Conservation (phyloP, 35 echinoderm and acorn worm species). For the Strongylocentrotus purpuratus region DNA sequence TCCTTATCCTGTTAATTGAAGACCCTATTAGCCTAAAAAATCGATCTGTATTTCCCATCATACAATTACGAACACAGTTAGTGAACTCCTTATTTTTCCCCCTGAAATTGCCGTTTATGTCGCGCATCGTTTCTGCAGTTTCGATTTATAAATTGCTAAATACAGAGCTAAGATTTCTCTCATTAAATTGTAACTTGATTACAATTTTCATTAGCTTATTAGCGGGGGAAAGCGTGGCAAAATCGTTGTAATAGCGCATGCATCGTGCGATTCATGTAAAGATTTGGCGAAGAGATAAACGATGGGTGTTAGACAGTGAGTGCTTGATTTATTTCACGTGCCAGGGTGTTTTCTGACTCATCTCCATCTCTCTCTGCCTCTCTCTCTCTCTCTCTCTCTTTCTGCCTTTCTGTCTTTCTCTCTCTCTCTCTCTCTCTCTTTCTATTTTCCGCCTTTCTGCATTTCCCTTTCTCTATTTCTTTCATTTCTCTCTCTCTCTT, state of each 20-base stretch:
- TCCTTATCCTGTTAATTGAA: neutral
- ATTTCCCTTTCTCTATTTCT: neutral
- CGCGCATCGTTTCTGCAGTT: neutral
- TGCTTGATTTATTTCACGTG: neutral
- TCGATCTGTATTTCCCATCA: neutral
- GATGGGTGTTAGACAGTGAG: neutral
- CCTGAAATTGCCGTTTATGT: neutral
- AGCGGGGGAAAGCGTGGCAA: neutral
- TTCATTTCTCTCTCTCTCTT: neutral
- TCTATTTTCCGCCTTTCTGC: neutral
- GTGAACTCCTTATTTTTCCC: neutral
- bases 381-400: neutral
- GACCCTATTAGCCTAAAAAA: neutral
- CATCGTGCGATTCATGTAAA: neutral
- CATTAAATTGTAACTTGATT: conserved; percentile 12
- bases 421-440: neutral
- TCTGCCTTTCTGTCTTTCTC: neutral
- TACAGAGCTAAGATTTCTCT: neutral
- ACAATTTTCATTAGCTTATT: conserved; percentile 36
- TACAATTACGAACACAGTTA: neutral
- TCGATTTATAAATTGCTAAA: conserved; percentile 6
- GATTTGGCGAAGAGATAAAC: neutral
- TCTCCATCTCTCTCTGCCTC: neutral
- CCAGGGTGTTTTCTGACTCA: neutral
- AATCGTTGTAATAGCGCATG: neutral